phyloP scores from a whole-genome alignment of 1,140 invertebrate species.

The Nasonia giraulti region DNA sequence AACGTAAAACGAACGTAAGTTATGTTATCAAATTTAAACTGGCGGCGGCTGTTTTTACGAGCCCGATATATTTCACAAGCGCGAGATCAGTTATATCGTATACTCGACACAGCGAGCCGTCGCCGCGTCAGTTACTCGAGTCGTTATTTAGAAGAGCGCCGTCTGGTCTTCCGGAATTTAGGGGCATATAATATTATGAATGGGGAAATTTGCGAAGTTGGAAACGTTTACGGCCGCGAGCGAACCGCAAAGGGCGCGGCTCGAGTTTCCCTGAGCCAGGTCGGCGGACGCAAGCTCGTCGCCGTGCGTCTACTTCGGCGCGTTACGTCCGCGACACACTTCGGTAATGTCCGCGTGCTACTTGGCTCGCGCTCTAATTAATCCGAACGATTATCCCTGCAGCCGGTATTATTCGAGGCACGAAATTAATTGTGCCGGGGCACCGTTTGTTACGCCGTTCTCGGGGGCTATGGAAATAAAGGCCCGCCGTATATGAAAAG shows the following conservation, averaged over 20 bases:
- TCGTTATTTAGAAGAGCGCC: neutral
- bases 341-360: conserved; percentile 55
- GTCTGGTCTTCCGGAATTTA: neutral
- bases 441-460: neutral
- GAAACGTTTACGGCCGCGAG: conserved; percentile 26
- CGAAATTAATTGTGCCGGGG: conserved; percentile 66
- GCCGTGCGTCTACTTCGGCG: neutral
- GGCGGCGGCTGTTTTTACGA: neutral
- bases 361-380: conserved; percentile 64
- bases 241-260: conserved; percentile 1
- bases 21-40: neutral
- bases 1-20: neutral
- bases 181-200: conserved; percentile 27
- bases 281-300: conserved; percentile 1
- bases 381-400: conserved; percentile 68
- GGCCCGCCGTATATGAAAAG: neutral
- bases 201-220: conserved; percentile 19
- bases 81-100: neutral
- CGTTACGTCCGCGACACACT: conserved; percentile 53
- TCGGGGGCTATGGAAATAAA: neutral
- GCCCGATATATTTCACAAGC: neutral
- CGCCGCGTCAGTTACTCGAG: neutral
- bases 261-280: neutral
- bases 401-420: conserved; percentile 65
- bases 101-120: neutral